A percentile compares a stretch with the other conserved stretches of the same genome.
These are phyloP conservation scores for Periplaneta americana DNA, from an alignment of 1,140 invertebrate genomes.

Conservation along the genomic window DNA sequence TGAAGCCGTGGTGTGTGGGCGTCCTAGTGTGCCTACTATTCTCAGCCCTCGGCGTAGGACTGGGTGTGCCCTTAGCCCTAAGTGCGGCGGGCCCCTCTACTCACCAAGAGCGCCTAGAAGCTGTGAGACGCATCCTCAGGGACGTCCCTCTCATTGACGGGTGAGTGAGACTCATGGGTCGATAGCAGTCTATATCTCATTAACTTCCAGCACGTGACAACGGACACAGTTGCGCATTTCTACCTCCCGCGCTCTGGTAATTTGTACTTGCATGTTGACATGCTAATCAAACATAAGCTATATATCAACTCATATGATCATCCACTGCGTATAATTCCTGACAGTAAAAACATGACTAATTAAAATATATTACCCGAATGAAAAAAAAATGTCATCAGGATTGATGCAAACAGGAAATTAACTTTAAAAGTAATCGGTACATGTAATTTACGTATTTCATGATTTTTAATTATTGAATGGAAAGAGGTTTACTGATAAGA, in stretches of 20 bases:
- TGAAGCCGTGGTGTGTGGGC: conserved; percentile 24
- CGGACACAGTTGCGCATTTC: neutral
- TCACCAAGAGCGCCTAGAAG: conserved; percentile 42
- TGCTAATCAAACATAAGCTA: too few relatives aligned
- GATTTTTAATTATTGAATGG: too few relatives aligned
- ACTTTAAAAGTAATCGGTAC: too few relatives aligned
- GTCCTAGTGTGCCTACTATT: conserved; percentile 24
- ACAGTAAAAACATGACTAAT: too few relatives aligned
- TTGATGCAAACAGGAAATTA: too few relatives aligned
- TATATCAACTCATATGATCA: too few relatives aligned
- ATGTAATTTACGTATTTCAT: too few relatives aligned
- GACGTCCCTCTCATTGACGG: conserved; percentile 57
- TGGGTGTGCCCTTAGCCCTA: conserved; percentile 23
- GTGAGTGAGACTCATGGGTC: conserved; percentile 33
- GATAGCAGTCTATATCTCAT: neutral
- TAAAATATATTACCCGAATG: too few relatives aligned
- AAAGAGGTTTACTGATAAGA: too few relatives aligned
- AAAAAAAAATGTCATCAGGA: too few relatives aligned
- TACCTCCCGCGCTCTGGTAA: neutral
- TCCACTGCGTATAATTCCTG: too few relatives aligned
- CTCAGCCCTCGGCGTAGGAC: conserved; percentile 21
- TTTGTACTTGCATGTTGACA: too few relatives aligned
- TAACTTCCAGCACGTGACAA: neutral
- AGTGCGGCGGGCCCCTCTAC: conserved; percentile 18
- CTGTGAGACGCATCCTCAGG: conserved; percentile 49